Percentiles rank a stretch among this genome's conserved stretches.
Conservation (phyloP, 2,888 invertebrate genomes). For the Nomada goodeniana region DNA sequence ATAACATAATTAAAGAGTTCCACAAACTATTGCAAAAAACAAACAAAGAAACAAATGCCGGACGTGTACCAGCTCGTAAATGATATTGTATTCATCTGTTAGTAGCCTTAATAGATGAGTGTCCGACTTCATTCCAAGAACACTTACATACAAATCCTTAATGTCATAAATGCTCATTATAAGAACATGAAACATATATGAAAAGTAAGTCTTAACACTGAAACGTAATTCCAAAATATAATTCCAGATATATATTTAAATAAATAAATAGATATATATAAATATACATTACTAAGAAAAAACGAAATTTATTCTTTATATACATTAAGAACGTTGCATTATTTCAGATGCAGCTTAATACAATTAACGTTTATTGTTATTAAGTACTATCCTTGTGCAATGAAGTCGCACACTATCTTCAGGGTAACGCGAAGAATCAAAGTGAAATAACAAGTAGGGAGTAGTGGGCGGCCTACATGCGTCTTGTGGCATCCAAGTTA, state of each 20-base stretch:
- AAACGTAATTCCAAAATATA: constrained; percentile 43
- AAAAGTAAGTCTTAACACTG: constrained; percentile 44
- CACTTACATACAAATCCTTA: constrained; percentile 45
- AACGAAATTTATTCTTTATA: constrained; percentile 46
- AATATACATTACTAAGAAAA: constrained; percentile 12
- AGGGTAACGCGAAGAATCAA: constrained; percentile 66
- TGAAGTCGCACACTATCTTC: constrained; percentile 70
- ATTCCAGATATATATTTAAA: constrained; percentile 50
- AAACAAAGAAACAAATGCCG: constrained; percentile 69
- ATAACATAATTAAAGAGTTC: constrained; percentile 55
- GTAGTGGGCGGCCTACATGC: constrained; percentile 73
- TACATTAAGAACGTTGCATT: constrained; percentile 48
- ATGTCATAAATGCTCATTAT: constrained; percentile 46
- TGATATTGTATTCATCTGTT: constrained; percentile 76
- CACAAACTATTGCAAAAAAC: constrained; percentile 65
- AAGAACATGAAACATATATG: constrained; percentile 35
- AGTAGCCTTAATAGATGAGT: constrained; percentile 67
- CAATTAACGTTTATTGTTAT: constrained; percentile 50
- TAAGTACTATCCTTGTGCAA: constrained; percentile 47
- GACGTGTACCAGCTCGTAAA: constrained; percentile 70
- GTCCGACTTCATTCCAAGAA: constrained; percentile 69
- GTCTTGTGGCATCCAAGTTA: constrained; percentile 60
- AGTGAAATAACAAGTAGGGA: constrained; percentile 66
- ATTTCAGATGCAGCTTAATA: constrained; percentile 42
- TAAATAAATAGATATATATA: constrained; percentile 14